phyloP scores from a whole-genome alignment of 1,140 invertebrate genomes.

The Panagrolaimus sp. region DNA sequence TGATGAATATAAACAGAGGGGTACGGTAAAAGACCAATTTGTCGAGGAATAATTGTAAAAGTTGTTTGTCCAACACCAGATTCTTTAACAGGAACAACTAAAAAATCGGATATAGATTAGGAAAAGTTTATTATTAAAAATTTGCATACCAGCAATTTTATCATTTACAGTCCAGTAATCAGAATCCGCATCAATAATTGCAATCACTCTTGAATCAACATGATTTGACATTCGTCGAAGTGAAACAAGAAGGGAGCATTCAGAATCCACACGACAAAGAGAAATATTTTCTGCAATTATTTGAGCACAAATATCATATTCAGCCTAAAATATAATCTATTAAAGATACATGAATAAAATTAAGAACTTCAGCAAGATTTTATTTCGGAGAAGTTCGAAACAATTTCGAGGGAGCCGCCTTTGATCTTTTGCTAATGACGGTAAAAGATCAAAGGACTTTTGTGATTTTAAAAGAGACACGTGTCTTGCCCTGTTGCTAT shows the following conservation, averaged over 20 bases:
- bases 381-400: too few species aligned
- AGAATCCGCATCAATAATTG: conserved; percentile 42
- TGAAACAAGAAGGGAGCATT: conserved; percentile 55
- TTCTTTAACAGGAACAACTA: conserved; percentile 52
- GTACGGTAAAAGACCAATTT: conserved; percentile 54
- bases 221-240: conserved; percentile 33
- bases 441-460: too few species aligned
- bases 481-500: too few species aligned
- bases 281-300: conserved; percentile 53
- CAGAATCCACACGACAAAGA: conserved; percentile 44
- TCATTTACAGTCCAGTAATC: conserved; percentile 37
- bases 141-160: conserved; percentile 39
- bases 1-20: conserved; percentile 47
- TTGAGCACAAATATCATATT: conserved; percentile 54
- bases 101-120: conserved; percentile 12
- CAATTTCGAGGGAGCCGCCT: too few species aligned
- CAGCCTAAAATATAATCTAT: conserved; percentile 25
- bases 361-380: conserved; percentile 8
- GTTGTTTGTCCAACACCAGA: conserved; percentile 51
- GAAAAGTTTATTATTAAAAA: neutral
- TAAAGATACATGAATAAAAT: neutral
- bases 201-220: conserved; percentile 41
- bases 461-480: too few species aligned
- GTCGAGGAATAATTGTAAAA: conserved; percentile 48
- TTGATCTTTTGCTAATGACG: too few species aligned